Percentiles rank a stretch among this genome's conserved stretches.
Conservation (phyloP, 2,113 vertebrate species). For the Sardina pilchardus region DNA sequence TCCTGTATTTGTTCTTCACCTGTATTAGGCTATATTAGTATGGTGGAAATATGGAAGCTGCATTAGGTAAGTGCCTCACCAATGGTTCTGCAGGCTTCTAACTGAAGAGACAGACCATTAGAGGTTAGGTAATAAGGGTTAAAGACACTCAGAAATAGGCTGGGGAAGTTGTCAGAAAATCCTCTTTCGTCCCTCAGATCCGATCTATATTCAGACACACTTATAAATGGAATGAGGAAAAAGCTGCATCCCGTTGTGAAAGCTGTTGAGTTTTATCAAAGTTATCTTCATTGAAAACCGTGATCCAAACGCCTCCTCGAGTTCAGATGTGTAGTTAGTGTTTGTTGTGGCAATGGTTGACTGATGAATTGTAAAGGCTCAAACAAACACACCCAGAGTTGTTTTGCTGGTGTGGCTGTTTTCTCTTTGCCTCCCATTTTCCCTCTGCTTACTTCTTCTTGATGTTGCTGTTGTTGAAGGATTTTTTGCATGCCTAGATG, state of each 20-base stretch:
- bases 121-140: slow-evolving; percentile 11
- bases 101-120: background rate
- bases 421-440: background rate
- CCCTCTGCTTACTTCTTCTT: background rate
- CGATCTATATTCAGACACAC: background rate
- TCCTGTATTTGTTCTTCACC: background rate
- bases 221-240: background rate
- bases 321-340: background rate
- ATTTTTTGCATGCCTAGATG: background rate
- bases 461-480: background rate
- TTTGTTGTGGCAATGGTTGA: background rate
- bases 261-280: background rate
- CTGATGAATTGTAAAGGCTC: background rate
- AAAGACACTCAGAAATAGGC: background rate
- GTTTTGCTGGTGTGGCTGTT: background rate
- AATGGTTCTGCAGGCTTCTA: background rate
- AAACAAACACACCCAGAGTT: no score
- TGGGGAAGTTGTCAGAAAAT: background rate
- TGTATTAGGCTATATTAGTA: background rate
- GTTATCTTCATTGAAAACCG: background rate
- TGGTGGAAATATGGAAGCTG: background rate
- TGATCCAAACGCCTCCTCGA: background rate
- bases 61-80: background rate
- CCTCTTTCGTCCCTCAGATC: background rate
- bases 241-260: background rate